Percentiles rank a stretch among this genome's conserved stretches.
phyloP scores from a whole-genome alignment of 2,797 vertebrate species.

The Todus mexicanus region DNA sequence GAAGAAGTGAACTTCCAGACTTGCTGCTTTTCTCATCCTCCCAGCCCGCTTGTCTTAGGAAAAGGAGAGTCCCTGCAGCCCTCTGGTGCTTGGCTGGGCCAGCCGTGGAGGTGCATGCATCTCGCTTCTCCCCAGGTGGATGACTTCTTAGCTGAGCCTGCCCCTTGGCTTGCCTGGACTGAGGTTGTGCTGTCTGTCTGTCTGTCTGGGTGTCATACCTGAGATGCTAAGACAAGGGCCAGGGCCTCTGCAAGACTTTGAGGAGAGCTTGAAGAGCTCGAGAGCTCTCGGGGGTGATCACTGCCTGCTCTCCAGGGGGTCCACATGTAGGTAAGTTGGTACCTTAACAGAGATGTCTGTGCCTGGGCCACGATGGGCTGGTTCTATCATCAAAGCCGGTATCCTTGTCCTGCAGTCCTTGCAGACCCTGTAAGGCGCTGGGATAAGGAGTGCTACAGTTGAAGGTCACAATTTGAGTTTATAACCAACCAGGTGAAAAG shows the following conservation, averaged over 20 bases:
- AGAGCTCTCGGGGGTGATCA: accelerated
- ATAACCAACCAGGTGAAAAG: background rate
- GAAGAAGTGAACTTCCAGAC: background rate
- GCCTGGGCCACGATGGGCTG: background rate
- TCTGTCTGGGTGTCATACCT: background rate
- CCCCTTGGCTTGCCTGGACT: background rate
- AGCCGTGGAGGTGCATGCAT: accelerated
- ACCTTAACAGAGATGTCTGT: background rate
- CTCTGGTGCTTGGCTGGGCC: background rate
- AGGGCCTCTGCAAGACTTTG: background rate
- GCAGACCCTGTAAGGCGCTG: background rate
- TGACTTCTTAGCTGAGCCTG: background rate
- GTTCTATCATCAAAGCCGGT: background rate
- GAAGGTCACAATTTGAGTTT: background rate
- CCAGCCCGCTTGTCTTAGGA: too few relatives aligned
- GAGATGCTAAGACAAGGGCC: background rate
- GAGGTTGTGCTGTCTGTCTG: background rate
- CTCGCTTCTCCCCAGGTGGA: accelerated
- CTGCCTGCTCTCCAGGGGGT: background rate
- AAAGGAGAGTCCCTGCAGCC: background rate
- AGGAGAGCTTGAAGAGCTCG: background rate
- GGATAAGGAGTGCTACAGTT: background rate
- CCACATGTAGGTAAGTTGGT: accelerated
- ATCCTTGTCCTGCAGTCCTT: background rate
- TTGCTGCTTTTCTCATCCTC: background rate